Evolutionary conservation across 2,113 vertebrate species (phyloP).

Genomic region (Cathartes aura): DNA sequence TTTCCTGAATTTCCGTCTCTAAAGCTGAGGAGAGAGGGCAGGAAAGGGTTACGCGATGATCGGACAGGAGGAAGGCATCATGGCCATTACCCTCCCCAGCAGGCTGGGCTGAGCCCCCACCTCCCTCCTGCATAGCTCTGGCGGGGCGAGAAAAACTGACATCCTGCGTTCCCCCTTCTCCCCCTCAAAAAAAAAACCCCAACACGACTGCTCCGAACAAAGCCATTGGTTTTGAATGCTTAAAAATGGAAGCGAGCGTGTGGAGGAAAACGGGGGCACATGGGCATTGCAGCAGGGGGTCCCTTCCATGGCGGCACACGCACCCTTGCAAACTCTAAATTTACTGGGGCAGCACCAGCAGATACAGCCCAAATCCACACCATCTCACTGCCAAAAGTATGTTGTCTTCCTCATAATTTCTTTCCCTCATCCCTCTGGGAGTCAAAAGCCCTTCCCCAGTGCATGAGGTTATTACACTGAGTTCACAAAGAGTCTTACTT

Average conservation of each 20-base stretch:
- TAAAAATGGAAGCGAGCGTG: fast-evolving
- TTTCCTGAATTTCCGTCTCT: constrained; percentile 74
- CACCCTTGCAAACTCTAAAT: fast-evolving
- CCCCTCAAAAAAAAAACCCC: not conserved
- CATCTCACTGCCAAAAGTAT: fast-evolving
- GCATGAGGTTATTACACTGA: fast-evolving
- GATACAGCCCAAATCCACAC: not conserved
- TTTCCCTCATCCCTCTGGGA: not conserved
- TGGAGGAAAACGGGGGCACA: fast-evolving
- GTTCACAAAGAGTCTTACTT: constrained; percentile 72
- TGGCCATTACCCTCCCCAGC: not conserved
- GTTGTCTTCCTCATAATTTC: fast-evolving
- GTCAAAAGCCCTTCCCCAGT: not conserved
- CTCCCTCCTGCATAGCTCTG: not conserved
- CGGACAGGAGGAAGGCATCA: not conserved
- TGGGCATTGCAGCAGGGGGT: not conserved
- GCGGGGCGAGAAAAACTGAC: not conserved
- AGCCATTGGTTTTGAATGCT: not conserved
- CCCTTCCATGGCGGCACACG: fast-evolving
- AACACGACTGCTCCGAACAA: not conserved
- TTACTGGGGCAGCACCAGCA: not conserved
- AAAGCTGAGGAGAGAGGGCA: constrained; percentile 73
- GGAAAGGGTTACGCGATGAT: not conserved
- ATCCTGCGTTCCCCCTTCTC: not conserved
- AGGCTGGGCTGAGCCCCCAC: not conserved